These are phyloP conservation scores for Incurvaria masculella DNA, from an alignment of 2,888 invertebrate species.

Conservation along the genomic window DNA sequence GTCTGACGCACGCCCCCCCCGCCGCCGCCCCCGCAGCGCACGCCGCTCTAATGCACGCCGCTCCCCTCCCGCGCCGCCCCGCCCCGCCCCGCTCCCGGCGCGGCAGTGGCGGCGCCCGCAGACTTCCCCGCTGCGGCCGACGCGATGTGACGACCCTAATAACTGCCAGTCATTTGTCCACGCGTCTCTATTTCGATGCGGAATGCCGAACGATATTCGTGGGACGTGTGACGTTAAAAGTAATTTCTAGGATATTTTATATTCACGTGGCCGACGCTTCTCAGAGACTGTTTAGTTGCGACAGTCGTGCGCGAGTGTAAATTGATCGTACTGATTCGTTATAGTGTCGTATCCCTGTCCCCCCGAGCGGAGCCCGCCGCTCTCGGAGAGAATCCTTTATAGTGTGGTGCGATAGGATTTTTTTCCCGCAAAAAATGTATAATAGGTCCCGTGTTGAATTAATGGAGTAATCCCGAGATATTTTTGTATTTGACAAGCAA, in stretches of 20 bases:
- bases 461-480: slow-evolving; percentile 52
- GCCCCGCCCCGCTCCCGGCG: slow-evolving; percentile 23
- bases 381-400: slow-evolving; percentile 35
- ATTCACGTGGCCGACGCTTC: slow-evolving; percentile 50
- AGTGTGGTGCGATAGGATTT: slow-evolving; percentile 27
- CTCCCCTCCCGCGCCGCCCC: slow-evolving; percentile 42
- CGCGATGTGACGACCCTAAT: slow-evolving; percentile 5
- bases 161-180: slow-evolving; percentile 10
- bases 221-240: slow-evolving; percentile 38
- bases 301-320: slow-evolving; percentile 41
- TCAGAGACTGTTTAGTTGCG: slow-evolving; percentile 48
- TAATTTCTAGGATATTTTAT: slow-evolving; percentile 42
- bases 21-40: slow-evolving; percentile 54
- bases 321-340: slow-evolving; percentile 29
- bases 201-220: slow-evolving; percentile 27
- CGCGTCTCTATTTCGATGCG: slow-evolving; percentile 19
- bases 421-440: slow-evolving; percentile 46
- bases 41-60: slow-evolving; percentile 47
- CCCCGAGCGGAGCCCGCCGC: slow-evolving; percentile 32
- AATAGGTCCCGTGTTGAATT: slow-evolving; percentile 48
- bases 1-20: slow-evolving; percentile 52
- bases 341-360: slow-evolving; percentile 31
- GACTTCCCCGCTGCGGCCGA: slow-evolving; percentile 2
- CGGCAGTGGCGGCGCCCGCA: slow-evolving; percentile 4
- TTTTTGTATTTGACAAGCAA: slow-evolving; percentile 53